These are phyloP conservation scores for Calameuta pallipes DNA, from an alignment of 2,888 invertebrate species.

Conservation along the genomic window DNA sequence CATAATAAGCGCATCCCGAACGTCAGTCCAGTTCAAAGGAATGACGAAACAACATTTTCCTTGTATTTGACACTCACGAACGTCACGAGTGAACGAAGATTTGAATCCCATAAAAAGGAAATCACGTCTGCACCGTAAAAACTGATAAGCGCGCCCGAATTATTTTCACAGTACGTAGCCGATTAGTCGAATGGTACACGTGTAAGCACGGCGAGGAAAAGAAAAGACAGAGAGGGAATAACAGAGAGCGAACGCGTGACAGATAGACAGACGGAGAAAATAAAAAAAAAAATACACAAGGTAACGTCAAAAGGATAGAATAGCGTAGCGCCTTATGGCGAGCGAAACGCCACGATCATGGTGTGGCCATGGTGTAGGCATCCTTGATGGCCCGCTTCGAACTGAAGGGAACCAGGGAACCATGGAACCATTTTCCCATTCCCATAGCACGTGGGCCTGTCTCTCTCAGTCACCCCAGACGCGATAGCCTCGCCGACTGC, in stretches of 20 bases:
- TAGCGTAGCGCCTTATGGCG: conserved; percentile 32
- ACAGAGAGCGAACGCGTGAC: not conserved
- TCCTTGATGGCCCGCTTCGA: conserved; percentile 62
- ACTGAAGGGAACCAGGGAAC: conserved; percentile 50
- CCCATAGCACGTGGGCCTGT: conserved; percentile 63
- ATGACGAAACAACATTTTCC: not conserved
- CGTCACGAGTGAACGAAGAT: not conserved
- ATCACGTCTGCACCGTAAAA: not conserved
- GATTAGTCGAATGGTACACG: not conserved
- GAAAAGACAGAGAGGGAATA: not conserved
- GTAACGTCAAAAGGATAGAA: not conserved
- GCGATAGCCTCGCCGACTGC: not conserved
- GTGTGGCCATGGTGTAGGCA: conserved; percentile 48
- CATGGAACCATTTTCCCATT: conserved; percentile 53
- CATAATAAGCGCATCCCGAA: not conserved
- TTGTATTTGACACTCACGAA: not conserved
- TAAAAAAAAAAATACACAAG: not conserved
- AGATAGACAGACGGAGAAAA: not conserved
- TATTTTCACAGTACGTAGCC: not conserved
- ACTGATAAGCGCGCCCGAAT: not conserved
- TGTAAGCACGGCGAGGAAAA: not conserved
- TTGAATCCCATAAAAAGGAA: not conserved
- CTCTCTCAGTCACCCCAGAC: conserved; percentile 35
- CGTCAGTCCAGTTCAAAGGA: not conserved
- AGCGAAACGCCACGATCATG: conserved; percentile 48